These are phyloP conservation scores for Erpobdella octoculata DNA, from an alignment of 2,888 invertebrate genomes.

Conservation along the genomic window DNA sequence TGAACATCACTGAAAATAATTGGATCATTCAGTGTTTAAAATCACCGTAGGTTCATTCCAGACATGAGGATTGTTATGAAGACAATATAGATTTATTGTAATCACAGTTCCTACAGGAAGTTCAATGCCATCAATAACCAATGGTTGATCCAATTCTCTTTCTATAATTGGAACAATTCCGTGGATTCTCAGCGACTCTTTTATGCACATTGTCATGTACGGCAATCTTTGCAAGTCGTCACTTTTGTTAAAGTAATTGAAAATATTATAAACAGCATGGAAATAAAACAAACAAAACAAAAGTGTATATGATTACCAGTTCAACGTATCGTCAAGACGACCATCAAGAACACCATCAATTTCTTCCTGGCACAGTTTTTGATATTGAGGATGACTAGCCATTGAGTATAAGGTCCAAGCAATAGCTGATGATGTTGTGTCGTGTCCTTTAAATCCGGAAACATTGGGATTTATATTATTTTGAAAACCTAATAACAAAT, in stretches of 20 bases:
- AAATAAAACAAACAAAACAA: not conserved
- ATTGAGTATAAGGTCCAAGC: slow-evolving; percentile 39
- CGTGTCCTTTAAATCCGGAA: slow-evolving; percentile 38
- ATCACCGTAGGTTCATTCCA: slow-evolving; percentile 39
- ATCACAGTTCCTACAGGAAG: slow-evolving; percentile 40
- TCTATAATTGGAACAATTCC: slow-evolving; percentile 42
- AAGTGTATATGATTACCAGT: slow-evolving; percentile 21
- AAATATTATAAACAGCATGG: not conserved
- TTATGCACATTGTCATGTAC: slow-evolving; percentile 44
- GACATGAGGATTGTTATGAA: slow-evolving; percentile 42
- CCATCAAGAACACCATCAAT: slow-evolving; percentile 32
- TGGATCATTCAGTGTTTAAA: not conserved
- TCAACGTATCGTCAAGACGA: slow-evolving; percentile 33
- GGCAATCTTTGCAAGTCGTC: slow-evolving; percentile 42
- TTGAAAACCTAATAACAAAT: no score
- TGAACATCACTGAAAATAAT: not conserved
- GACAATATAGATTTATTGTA: slow-evolving; percentile 40
- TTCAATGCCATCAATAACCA: slow-evolving; percentile 39
- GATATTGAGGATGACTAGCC: slow-evolving; percentile 38
- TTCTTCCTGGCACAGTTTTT: slow-evolving; percentile 37
- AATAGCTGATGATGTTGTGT: slow-evolving; percentile 40
- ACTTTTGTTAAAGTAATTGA: slow-evolving; percentile 36
- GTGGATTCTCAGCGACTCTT: slow-evolving; percentile 43
- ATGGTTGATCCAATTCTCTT: slow-evolving; percentile 39
- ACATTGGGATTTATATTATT: no score